Evolutionary conservation across 2,888 invertebrate genomes (phyloP).

Genomic region (Brachycybe producta): DNA sequence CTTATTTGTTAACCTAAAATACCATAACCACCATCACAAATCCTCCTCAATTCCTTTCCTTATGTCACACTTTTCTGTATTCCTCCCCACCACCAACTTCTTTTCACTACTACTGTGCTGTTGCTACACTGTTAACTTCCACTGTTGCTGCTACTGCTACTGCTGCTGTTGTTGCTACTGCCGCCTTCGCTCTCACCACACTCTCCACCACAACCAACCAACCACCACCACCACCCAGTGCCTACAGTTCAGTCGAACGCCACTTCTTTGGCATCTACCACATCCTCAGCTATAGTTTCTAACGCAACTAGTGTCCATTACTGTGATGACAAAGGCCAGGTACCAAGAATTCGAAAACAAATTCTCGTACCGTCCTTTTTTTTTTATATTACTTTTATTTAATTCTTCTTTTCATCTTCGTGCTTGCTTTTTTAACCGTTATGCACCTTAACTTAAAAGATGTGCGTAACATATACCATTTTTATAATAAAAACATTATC

Average conservation of each 20-base stretch:
- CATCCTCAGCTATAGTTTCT: slow-evolving; percentile 26
- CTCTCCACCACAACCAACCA: slow-evolving; percentile 25
- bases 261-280: slow-evolving; percentile 21
- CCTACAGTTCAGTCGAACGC: slow-evolving; percentile 23
- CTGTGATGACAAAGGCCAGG: slow-evolving; percentile 36
- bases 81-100: no score
- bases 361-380: slow-evolving; percentile 33
- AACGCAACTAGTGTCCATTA: slow-evolving; percentile 35
- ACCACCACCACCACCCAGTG: slow-evolving; percentile 16
- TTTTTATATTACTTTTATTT: slow-evolving; percentile 26
- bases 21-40: background rate
- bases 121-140: slow-evolving; percentile 31
- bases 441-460: no score
- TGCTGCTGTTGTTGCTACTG: slow-evolving; percentile 6
- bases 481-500: no score
- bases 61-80: slow-evolving; percentile 7
- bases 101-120: no score
- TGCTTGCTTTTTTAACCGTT: no score
- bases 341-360: no score
- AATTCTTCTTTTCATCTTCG: no score
- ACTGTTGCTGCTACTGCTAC: slow-evolving; percentile 26
- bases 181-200: slow-evolving; percentile 3
- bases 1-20: no score
- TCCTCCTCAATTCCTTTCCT: background rate
- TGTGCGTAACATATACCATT: no score